Percentiles rank a stretch among this genome's conserved stretches.
These are phyloP conservation scores for Lepus townsendii DNA, from an alignment of 2,797 vertebrate species.

Conservation along the genomic window DNA sequence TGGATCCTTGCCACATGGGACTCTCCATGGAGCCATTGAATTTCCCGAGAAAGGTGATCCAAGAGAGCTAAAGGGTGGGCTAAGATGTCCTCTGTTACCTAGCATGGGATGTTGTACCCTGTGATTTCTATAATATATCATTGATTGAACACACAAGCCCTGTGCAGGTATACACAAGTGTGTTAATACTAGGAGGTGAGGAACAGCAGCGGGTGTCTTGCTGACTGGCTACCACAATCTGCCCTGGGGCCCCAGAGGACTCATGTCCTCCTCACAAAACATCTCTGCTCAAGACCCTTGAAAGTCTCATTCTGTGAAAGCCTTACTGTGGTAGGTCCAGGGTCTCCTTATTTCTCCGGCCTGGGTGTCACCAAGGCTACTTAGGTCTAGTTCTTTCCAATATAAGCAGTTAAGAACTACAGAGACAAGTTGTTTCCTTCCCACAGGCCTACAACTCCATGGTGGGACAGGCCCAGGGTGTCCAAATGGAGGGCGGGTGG, in stretches of 20 bases:
- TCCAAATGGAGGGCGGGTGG: not conserved
- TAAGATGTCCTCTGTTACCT: not conserved
- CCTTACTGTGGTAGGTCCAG: not conserved
- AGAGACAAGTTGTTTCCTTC: not conserved
- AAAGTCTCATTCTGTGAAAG: not conserved
- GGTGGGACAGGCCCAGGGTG: too few species aligned
- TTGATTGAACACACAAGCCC: not conserved
- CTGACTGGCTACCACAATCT: not conserved
- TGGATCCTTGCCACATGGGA: not conserved
- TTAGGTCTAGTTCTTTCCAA: not conserved
- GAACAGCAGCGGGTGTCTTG: not conserved
- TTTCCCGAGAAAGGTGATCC: not conserved
- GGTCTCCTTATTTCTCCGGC: not conserved
- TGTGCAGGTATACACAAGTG: not conserved
- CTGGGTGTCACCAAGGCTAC: not conserved
- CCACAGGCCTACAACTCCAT: not conserved
- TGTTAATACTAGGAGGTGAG: not conserved
- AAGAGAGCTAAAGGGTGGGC: not conserved
- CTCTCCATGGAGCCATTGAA: not conserved
- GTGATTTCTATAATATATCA: not conserved
- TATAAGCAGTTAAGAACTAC: not conserved
- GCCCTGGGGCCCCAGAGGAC: not conserved
- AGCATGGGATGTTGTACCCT: not conserved
- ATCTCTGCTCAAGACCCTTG: not conserved
- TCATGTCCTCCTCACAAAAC: not conserved